Percentiles rank a stretch among this genome's conserved stretches.
Evolutionary conservation across 2,888 invertebrate genomes (phyloP).

Genomic region (Celastrina argiolus): DNA sequence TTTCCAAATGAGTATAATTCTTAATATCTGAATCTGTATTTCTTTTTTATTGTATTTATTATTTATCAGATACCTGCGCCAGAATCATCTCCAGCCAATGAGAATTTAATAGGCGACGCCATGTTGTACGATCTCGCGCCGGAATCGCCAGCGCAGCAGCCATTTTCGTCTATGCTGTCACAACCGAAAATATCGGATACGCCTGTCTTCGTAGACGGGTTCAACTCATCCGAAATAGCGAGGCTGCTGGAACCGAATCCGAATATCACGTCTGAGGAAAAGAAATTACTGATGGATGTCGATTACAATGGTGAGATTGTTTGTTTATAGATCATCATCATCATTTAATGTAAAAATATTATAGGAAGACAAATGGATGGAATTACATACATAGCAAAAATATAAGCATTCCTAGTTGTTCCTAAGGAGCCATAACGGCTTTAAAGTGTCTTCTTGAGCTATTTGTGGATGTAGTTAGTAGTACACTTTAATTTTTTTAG

Average conservation of each 20-base stretch:
- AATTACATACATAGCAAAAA: too few relatives aligned
- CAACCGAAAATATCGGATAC: slow-evolving; percentile 40
- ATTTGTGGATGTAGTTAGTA: not conserved
- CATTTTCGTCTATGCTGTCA: slow-evolving; percentile 37
- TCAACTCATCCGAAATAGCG: slow-evolving; percentile 55
- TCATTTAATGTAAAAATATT: too few relatives aligned
- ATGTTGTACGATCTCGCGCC: slow-evolving; percentile 34
- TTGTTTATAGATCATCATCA: too few relatives aligned
- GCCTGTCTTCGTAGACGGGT: slow-evolving; percentile 39
- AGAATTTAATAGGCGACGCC: slow-evolving; percentile 39
- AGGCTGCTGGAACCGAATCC: slow-evolving; percentile 39
- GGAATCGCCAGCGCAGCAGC: not conserved
- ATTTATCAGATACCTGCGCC: slow-evolving; percentile 25
- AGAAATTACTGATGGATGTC: slow-evolving; percentile 34
- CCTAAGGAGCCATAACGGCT: too few relatives aligned
- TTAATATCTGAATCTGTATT: too few relatives aligned
- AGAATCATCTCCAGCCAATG: slow-evolving; percentile 20
- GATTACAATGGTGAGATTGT: slow-evolving; percentile 38
- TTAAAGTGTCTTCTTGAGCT: too few relatives aligned
- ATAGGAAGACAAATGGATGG: too few relatives aligned
- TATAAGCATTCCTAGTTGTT: too few relatives aligned
- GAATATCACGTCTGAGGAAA: slow-evolving; percentile 40
- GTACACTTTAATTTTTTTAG: not conserved
- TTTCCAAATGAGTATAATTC: too few relatives aligned
- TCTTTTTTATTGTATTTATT: not conserved